Evolutionary conservation across 1,140 invertebrate genomes (phyloP).

Genomic region (Rhyacophila brunnea): DNA sequence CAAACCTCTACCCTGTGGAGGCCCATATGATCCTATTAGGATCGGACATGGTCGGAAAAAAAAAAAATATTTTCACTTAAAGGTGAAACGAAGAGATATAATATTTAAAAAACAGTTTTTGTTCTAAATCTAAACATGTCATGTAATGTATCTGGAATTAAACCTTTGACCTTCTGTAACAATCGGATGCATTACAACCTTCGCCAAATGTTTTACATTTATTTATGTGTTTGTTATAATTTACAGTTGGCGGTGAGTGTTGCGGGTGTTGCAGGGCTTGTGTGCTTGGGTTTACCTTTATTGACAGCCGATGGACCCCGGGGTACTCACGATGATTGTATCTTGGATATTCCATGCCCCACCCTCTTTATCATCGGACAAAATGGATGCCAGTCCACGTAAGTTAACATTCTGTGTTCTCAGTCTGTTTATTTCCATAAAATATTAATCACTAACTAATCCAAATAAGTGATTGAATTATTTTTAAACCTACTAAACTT

Average conservation of each 20-base stretch:
- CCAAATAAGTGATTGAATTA: too few species aligned
- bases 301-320: slow-evolving; percentile 26
- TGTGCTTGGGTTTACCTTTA: slow-evolving; percentile 27
- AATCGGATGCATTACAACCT: too few species aligned
- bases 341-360: slow-evolving; percentile 29
- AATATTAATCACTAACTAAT: too few species aligned
- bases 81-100: too few species aligned
- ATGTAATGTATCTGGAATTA: too few species aligned
- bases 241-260: slow-evolving; percentile 29
- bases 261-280: slow-evolving; percentile 23
- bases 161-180: too few species aligned
- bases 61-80: too few species aligned
- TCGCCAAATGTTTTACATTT: neutral
- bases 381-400: slow-evolving; percentile 31
- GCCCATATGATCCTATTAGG: too few species aligned
- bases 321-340: slow-evolving; percentile 29
- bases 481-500: neutral
- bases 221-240: slow-evolving; percentile 1
- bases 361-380: slow-evolving; percentile 32
- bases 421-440: too few species aligned
- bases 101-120: neutral
- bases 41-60: too few species aligned
- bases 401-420: slow-evolving; percentile 8
- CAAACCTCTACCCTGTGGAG: too few species aligned
- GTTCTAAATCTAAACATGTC: too few species aligned